Evolutionary conservation across 2,888 invertebrate species (phyloP).

Genomic region (Plebejus argus): DNA sequence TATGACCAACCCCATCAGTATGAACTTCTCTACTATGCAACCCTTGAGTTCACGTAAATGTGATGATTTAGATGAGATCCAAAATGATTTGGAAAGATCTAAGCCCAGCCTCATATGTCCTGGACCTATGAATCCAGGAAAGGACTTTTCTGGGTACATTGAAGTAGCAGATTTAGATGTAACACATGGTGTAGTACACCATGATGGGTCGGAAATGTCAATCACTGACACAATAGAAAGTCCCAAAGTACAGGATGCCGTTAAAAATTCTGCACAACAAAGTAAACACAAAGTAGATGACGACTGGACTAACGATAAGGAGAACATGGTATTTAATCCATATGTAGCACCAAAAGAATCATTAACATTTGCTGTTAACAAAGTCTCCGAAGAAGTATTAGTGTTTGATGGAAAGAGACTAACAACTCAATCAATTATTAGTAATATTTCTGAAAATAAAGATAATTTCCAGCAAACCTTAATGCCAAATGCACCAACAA

Average conservation of each 20-base stretch:
- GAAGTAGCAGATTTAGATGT: slow-evolving; percentile 65
- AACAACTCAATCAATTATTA: slow-evolving; percentile 53
- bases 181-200: slow-evolving; percentile 52
- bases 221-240: slow-evolving; percentile 64
- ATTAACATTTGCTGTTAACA: slow-evolving; percentile 58
- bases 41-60: slow-evolving; percentile 46
- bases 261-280: slow-evolving; percentile 46
- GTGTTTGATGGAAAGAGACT: slow-evolving; percentile 69
- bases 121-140: slow-evolving; percentile 49
- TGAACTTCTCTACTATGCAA: slow-evolving; percentile 63
- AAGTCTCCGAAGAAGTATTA: slow-evolving; percentile 58
- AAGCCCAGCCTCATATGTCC: slow-evolving; percentile 49
- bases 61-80: slow-evolving; percentile 67
- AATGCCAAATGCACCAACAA: slow-evolving; percentile 40
- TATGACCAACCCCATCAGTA: slow-evolving; percentile 57
- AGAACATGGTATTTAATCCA: slow-evolving; percentile 67
- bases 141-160: slow-evolving; percentile 60
- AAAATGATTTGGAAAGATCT: slow-evolving; percentile 53
- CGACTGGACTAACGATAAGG: slow-evolving; percentile 65
- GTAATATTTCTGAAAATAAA: slow-evolving; percentile 42
- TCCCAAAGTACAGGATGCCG: slow-evolving; percentile 58
- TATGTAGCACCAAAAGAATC: slow-evolving; percentile 57
- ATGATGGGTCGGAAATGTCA: slow-evolving; percentile 66
- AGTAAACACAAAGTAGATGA: slow-evolving; percentile 47
- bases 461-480: slow-evolving; percentile 46